Conservation (phyloP, 1,140 invertebrate genomes). For the Trissolcus basalis region DNA sequence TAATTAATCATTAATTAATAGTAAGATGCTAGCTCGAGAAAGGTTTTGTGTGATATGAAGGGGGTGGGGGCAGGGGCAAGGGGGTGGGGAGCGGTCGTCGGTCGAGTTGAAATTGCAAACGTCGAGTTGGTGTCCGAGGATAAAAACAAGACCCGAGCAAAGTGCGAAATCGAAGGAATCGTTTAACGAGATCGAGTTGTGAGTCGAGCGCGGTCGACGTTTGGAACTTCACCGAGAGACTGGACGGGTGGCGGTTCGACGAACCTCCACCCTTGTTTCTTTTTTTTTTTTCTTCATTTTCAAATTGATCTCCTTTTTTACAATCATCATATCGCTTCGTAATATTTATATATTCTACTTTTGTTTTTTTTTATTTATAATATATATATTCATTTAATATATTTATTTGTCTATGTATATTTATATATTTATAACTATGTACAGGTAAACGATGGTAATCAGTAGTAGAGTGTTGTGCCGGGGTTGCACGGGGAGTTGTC, state of each 20-base stretch:
- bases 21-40: conserved; percentile 64
- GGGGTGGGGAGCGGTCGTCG: conserved; percentile 45
- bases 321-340: conserved; percentile 63
- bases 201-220: conserved; percentile 39
- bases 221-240: conserved; percentile 59
- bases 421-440: conserved; percentile 74
- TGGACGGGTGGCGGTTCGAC: conserved; percentile 25
- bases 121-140: conserved; percentile 50
- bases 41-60: conserved; percentile 57
- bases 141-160: neutral
- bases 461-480: conserved; percentile 46
- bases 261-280: conserved; percentile 42
- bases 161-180: neutral
- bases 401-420: conserved; percentile 18
- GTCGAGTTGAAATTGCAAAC: conserved; percentile 68
- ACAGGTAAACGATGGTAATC: conserved; percentile 64
- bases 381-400: conserved; percentile 11
- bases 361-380: neutral
- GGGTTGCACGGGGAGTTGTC: conserved; percentile 64
- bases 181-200: neutral
- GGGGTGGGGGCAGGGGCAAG: conserved; percentile 64
- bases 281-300: conserved; percentile 22
- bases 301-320: conserved; percentile 37
- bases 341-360: conserved; percentile 54
- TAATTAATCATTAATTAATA: conserved; percentile 70